Conservation (phyloP, 2,888 invertebrate genomes). For the Aphidoletes aphidimyza region DNA sequence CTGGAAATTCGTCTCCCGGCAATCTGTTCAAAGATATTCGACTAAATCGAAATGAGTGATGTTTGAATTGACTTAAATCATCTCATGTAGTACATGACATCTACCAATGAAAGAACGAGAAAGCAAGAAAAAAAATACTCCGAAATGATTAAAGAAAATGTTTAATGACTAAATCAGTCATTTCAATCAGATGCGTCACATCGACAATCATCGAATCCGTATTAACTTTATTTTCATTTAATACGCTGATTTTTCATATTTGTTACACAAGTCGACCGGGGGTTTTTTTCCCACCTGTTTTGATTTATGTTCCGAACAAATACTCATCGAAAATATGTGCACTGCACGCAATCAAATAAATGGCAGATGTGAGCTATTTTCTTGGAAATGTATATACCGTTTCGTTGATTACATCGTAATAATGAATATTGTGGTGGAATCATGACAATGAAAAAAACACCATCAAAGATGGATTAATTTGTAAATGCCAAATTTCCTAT, state of each 20-base stretch:
- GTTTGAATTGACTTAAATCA: not conserved
- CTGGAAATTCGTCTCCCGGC: slow-evolving; percentile 39
- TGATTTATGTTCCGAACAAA: no score
- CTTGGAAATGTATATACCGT: no score
- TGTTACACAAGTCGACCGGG: no score
- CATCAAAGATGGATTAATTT: not conserved
- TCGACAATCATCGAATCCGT: not conserved
- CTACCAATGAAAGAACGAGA: not conserved
- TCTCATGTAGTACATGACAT: not conserved
- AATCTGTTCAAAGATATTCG: slow-evolving; percentile 24
- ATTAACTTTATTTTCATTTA: not conserved
- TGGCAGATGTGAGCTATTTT: not conserved
- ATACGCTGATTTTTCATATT: not conserved
- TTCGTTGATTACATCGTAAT: not conserved
- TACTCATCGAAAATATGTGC: not conserved
- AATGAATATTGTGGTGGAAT: not conserved
- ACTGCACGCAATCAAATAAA: not conserved
- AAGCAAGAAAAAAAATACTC: not conserved
- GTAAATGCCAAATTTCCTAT: no score
- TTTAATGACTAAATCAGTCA: no score
- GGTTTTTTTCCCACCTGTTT: no score
- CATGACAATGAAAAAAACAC: not conserved
- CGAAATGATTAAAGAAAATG: no score
- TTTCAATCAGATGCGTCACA: no score
- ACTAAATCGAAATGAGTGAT: slow-evolving; percentile 1